Conservation (phyloP, 2,888 invertebrate genomes). For the Stegana nigrithorax region DNA sequence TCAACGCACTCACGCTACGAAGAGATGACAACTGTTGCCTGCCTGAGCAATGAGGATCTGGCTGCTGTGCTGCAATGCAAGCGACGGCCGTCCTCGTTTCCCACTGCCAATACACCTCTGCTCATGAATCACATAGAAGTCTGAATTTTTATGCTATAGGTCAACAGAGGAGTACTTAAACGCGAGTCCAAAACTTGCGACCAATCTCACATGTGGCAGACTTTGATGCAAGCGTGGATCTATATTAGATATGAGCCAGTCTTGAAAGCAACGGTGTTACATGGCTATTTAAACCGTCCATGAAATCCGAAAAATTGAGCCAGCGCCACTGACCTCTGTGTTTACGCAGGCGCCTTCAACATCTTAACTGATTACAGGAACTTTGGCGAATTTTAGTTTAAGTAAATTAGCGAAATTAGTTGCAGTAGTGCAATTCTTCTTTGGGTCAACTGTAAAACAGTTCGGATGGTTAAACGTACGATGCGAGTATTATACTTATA, state of each 20-base stretch:
- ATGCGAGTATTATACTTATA: slow-evolving; percentile 9
- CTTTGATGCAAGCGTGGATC: no score
- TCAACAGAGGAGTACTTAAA: no score
- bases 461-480: background rate
- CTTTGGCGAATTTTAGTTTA: slow-evolving; percentile 27
- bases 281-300: no score
- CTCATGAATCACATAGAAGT: slow-evolving; percentile 63
- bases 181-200: no score
- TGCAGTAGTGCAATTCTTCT: background rate
- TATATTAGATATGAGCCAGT: no score
- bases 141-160: slow-evolving; percentile 40
- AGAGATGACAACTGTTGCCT: slow-evolving; percentile 63
- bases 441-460: background rate
- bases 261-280: no score
- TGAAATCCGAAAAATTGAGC: no score
- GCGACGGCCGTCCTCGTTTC: slow-evolving; percentile 60
- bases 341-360: no score
- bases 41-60: slow-evolving; percentile 62
- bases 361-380: slow-evolving; percentile 38
- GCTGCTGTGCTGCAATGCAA: slow-evolving; percentile 42
- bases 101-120: slow-evolving; percentile 65
- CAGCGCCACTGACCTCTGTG: no score
- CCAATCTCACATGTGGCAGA: no score
- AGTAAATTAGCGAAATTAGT: background rate
- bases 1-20: slow-evolving; percentile 64